Percentiles rank a stretch among this genome's conserved stretches.
These are phyloP conservation scores for Metopia argyrocephala DNA, from an alignment of 2,888 invertebrate genomes.

Conservation along the genomic window DNA sequence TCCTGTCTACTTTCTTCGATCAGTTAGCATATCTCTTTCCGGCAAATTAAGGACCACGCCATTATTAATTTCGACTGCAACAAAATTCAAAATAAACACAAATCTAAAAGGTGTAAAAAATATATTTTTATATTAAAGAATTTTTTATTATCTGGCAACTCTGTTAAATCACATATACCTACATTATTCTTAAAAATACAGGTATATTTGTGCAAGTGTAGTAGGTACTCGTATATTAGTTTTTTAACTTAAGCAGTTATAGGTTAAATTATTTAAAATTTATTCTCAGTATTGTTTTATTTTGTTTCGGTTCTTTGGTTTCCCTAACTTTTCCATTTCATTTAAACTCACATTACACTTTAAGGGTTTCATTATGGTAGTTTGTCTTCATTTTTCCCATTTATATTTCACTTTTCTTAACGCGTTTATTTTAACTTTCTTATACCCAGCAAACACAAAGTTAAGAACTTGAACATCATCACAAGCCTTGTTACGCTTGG, in stretches of 20 bases:
- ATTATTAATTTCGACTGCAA: no score
- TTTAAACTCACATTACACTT: conserved; percentile 57
- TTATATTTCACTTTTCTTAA: conserved; percentile 25
- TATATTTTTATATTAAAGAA: no score
- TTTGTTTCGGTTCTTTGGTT: conserved; percentile 8
- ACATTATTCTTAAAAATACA: background rate
- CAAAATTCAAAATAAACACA: no score
- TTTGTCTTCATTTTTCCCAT: conserved; percentile 22
- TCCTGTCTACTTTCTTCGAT: no score
- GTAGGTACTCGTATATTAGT: background rate
- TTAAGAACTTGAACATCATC: no score
- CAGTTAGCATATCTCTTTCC: no score
- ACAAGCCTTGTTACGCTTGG: no score
- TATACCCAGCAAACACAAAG: no score
- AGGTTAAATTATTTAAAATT: conserved; percentile 43
- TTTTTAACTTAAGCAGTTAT: conserved; percentile 32
- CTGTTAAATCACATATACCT: no score
- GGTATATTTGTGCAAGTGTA: background rate
- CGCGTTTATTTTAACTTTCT: conserved; percentile 11
- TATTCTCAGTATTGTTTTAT: conserved; percentile 17
- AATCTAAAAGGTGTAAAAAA: no score
- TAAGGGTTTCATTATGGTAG: conserved; percentile 56
- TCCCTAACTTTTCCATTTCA: conserved; percentile 40
- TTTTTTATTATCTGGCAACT: background rate
- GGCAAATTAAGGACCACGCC: no score